Base-by-base conservation (phyloP, 2,797 vertebrate genomes). In the Columba guinea region DNA sequence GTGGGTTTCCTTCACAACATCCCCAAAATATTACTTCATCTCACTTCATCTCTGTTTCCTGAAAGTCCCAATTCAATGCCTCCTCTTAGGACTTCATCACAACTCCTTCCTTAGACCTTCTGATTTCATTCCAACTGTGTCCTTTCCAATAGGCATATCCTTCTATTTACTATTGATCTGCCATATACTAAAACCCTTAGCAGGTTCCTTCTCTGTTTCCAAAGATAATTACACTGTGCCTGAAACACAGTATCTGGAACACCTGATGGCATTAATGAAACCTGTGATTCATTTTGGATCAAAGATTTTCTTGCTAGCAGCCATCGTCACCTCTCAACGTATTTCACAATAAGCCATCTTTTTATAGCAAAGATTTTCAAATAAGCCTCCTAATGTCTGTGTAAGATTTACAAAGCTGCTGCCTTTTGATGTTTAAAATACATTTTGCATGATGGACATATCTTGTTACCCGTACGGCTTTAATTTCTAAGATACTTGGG, bases 361-460 rank as follows among this genome's bases (percentile, higher is more conserved):
- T 84, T 87, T 20, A 48, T 23, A 83, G 56, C 22, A 85, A 81
- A 76, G 32, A 67, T 89, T 87, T 93, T 75, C 14, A 77, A 87
- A 74, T 74, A 75, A 77, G 14, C 35, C 21, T 79, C 58, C 49
- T 84, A 89, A 74, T 82, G 84, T 70, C 17, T 85, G 27, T 32
- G 2, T 71, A 74, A 83, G 58, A 68, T 84, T 90, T 80, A 83
- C 60, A 91, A 84, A 93, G 28, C 28, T 67, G 7, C 27, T 85
- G 19, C 20, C 46, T 95, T 95, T 91, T 91, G 85, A 81, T 81
- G 46, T 91, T 83, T 37, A 62, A 93, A 93, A 82, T 71, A 37
- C 39, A 80, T 74, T 92, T 82, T 77, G 28, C 28, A 41, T 13
- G n/a, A 89, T 58, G 35, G 68, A 53, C 63, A 11, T 83, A 77